These are phyloP conservation scores for Synergus umbraculus DNA, from an alignment of 2,888 invertebrate species.

Conservation along the genomic window DNA sequence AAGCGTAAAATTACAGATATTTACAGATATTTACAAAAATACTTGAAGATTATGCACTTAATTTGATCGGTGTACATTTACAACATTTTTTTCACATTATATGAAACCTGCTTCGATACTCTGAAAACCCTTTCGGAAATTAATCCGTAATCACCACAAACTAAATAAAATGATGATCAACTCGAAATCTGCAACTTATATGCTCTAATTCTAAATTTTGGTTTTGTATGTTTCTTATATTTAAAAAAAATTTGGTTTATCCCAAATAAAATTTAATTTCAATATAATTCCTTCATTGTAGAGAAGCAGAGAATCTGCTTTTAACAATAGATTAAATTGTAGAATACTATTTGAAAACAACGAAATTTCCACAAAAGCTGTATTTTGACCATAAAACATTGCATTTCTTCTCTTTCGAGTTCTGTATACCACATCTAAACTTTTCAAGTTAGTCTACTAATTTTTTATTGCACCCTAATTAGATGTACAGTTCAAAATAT, in stretches of 20 bases:
- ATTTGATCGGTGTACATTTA: background rate
- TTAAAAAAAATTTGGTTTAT: background rate
- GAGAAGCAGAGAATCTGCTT: slow-evolving; percentile 6
- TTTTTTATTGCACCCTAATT: background rate
- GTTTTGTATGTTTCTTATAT: background rate
- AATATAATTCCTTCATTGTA: background rate
- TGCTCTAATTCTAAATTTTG: background rate
- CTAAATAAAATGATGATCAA: background rate
- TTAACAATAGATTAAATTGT: slow-evolving; percentile 24
- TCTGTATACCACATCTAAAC: background rate
- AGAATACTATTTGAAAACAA: slow-evolving; percentile 34
- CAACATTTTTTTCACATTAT: background rate
- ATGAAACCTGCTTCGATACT: background rate
- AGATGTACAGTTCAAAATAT: background rate
- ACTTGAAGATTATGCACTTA: slow-evolving; percentile 49
- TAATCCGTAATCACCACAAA: too few species aligned
- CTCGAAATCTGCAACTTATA: background rate
- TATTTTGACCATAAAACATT: too few species aligned
- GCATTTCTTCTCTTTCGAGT: background rate
- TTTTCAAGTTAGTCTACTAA: background rate
- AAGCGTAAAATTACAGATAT: slow-evolving; percentile 13
- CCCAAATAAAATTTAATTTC: background rate
- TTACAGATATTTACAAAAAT: slow-evolving; percentile 56
- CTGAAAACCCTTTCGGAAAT: background rate
- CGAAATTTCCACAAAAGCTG: slow-evolving; percentile 4